Evolutionary conservation across 2,797 vertebrate species (phyloP).

Genomic region (Tenualosa thibaudeaui): DNA sequence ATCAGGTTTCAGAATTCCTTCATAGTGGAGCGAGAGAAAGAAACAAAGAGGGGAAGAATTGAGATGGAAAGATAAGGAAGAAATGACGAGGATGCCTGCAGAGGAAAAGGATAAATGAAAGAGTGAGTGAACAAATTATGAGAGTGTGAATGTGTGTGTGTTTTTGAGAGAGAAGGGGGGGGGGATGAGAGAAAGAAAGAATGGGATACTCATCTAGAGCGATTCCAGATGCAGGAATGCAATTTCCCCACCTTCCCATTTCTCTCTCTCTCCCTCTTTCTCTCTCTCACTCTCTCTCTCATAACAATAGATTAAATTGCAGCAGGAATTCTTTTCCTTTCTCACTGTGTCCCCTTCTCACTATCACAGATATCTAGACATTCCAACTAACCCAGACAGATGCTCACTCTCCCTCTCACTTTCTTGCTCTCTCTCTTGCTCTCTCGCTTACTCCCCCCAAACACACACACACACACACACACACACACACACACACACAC

Average conservation of each 20-base stretch:
- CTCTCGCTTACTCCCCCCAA: no score
- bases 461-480: no score
- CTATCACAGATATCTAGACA: conserved; percentile 10
- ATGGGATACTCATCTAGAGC: conserved; percentile 58
- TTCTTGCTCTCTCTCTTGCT: no score
- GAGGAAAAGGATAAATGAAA: neutral
- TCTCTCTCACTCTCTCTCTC: conserved; percentile 24
- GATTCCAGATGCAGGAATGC: conserved; percentile 73
- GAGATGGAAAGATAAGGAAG: conserved; percentile 35
- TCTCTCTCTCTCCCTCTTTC: conserved; percentile 33
- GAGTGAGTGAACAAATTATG: neutral
- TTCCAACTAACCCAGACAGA: conserved; percentile 5
- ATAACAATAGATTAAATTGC: conserved; percentile 65
- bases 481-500: no score
- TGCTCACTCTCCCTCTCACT: neutral
- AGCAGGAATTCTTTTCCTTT: conserved; percentile 45
- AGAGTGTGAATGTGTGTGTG: neutral
- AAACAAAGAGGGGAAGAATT: conserved; percentile 46
- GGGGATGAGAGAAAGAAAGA: conserved; percentile 36
- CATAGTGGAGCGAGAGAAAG: conserved; percentile 32
- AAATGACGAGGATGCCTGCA: conserved; percentile 34
- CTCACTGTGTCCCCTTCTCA: neutral
- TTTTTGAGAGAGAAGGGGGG: conserved; percentile 44
- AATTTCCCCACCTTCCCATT: conserved; percentile 52
- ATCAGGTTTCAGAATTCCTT: conserved; percentile 64